phyloP scores from a whole-genome alignment of 35 echinoderm and acorn worm genomes.

The Apostichopus californicus region DNA sequence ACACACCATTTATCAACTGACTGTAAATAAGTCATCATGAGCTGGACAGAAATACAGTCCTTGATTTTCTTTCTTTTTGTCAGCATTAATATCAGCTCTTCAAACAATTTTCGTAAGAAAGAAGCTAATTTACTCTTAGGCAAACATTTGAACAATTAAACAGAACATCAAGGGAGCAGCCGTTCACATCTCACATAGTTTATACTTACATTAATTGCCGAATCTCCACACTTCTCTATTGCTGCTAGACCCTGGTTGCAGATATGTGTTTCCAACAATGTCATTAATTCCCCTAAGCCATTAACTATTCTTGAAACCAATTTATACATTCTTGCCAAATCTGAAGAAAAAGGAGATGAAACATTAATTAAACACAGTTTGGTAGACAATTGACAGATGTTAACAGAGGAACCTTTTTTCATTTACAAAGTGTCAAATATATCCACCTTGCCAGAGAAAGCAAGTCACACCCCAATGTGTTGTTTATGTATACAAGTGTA shows the following conservation, averaged over 20 bases:
- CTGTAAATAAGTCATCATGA: no score
- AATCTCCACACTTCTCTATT: slow-evolving; percentile 98
- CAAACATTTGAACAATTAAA: no score
- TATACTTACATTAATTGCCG: slow-evolving; percentile 85
- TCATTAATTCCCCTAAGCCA: slow-evolving; percentile 88
- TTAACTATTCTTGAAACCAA: slow-evolving; percentile 88
- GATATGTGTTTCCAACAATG: slow-evolving; percentile 86
- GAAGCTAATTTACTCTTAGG: no score
- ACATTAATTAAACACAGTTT: background rate
- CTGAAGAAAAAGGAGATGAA: slow-evolving; percentile 57
- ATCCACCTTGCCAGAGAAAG: no score
- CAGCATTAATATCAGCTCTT: no score
- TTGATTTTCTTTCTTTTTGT: no score
- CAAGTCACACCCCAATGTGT: no score
- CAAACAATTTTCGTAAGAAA: no score
- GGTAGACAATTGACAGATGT: background rate
- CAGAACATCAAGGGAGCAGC: no score
- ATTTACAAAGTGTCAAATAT: no score
- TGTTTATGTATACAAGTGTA: no score
- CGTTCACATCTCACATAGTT: background rate
- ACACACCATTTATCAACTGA: no score
- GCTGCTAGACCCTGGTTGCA: slow-evolving; percentile 84
- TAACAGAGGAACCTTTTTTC: background rate
- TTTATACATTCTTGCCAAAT: slow-evolving; percentile 96
- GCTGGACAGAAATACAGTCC: background rate